A percentile compares a stretch with the other conserved stretches of the same genome.
Evolutionary conservation across 2,888 invertebrate species (phyloP).

Genomic region (Xanthia icteritia): DNA sequence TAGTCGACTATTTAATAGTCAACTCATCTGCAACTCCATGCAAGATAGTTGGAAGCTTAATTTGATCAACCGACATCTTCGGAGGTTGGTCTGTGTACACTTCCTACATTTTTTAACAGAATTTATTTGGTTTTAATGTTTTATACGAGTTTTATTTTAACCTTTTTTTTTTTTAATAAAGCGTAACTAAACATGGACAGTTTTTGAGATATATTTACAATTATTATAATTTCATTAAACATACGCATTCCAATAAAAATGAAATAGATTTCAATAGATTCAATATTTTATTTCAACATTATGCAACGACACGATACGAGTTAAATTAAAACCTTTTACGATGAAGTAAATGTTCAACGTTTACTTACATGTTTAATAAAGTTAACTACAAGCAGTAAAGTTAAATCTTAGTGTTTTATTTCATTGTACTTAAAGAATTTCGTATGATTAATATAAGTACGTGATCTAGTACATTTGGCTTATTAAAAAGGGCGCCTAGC

Average conservation of each 20-base stretch:
- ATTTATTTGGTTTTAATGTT: not conserved
- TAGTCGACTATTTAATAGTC: constrained; percentile 71
- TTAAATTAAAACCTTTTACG: not conserved
- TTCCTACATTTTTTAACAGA: constrained; percentile 76
- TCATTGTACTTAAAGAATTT: not conserved
- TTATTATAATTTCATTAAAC: not conserved
- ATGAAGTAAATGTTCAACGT: not conserved
- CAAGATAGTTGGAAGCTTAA: constrained; percentile 76
- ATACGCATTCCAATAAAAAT: not conserved
- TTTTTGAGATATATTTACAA: not conserved
- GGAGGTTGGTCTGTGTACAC: constrained; percentile 82
- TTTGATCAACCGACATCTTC: constrained; percentile 74
- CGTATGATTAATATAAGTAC: not conserved
- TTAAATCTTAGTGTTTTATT: constrained; percentile 18
- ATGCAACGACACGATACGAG: not conserved
- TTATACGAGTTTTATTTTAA: not conserved
- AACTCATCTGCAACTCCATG: constrained; percentile 84
- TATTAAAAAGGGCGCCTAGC: constrained; percentile 16
- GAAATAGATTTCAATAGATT: not conserved
- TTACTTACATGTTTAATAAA: not conserved
- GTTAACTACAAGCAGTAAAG: not conserved
- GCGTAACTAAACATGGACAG: not conserved
- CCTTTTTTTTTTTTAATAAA: not conserved
- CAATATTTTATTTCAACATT: not conserved
- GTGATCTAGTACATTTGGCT: not conserved